phyloP scores from a whole-genome alignment of 2,797 vertebrate genomes.

The Rhinella marina region DNA sequence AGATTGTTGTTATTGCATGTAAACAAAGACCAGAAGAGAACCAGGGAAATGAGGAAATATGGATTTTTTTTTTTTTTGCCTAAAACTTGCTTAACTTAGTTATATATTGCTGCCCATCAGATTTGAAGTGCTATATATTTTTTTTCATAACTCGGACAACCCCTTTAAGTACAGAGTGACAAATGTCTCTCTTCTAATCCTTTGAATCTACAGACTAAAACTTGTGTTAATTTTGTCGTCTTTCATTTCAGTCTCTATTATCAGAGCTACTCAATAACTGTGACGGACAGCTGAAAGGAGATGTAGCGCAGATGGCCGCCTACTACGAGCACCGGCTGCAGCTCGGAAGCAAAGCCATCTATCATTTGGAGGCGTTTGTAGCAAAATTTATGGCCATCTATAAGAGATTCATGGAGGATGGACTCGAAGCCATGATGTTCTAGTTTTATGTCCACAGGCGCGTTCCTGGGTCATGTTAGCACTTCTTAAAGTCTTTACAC shows the following conservation, averaged over 20 bases:
- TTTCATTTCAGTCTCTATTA: slow-evolving; percentile 82
- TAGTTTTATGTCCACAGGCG: slow-evolving; percentile 64
- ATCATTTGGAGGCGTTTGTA: slow-evolving; percentile 96
- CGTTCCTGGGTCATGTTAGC: not conserved
- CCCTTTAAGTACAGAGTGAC: not conserved
- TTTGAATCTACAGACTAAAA: not conserved
- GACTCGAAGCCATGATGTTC: slow-evolving; percentile 93
- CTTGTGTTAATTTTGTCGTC: slow-evolving; percentile 10
- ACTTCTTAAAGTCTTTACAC: not conserved
- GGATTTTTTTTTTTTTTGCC: too few relatives aligned
- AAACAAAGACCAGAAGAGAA: too few relatives aligned
- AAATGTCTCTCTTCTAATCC: not conserved
- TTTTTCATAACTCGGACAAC: too few relatives aligned
- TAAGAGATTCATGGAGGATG: slow-evolving; percentile 99
- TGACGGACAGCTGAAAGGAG: slow-evolving; percentile 94
- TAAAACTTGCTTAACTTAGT: too few relatives aligned
- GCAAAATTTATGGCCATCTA: slow-evolving; percentile 98
- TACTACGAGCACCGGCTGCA: slow-evolving; percentile 94
- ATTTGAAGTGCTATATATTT: too few relatives aligned
- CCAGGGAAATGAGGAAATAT: too few relatives aligned
- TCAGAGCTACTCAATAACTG: slow-evolving; percentile 92
- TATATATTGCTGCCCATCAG: too few relatives aligned
- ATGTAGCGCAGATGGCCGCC: slow-evolving; percentile 93
- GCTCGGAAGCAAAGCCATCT: slow-evolving; percentile 93
- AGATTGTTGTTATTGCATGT: too few relatives aligned